phyloP scores from a whole-genome alignment of 2,797 vertebrate species.

The Otolemur crassicaudatus region DNA sequence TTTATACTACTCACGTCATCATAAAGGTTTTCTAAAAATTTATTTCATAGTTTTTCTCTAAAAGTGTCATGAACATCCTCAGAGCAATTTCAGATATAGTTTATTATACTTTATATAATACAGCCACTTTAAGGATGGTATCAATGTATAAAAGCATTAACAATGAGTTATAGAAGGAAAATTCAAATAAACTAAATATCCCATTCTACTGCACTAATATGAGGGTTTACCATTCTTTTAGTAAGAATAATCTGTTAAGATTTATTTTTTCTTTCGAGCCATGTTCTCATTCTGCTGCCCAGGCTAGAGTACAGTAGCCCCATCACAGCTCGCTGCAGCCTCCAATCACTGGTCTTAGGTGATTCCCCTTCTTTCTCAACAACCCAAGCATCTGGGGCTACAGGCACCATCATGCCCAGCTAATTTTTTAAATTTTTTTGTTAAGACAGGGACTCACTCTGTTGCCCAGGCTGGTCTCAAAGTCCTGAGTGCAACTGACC shows the following conservation, averaged over 20 bases:
- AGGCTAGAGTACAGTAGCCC: background rate
- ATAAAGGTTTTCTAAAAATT: background rate
- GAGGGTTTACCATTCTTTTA: background rate
- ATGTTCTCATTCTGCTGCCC: background rate
- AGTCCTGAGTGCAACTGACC: background rate
- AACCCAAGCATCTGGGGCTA: background rate
- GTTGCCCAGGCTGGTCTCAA: background rate
- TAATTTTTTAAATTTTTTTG: background rate
- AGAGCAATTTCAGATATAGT: background rate
- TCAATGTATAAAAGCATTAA: background rate
- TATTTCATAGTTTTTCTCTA: background rate
- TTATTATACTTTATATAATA: background rate
- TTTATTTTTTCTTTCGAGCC: background rate
- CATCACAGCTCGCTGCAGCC: background rate
- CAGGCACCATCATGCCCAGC: background rate
- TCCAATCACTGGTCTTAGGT: background rate
- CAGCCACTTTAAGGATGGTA: background rate
- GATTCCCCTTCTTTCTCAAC: background rate
- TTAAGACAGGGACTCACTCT: background rate
- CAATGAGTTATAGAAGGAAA: background rate
- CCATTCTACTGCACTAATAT: fast-evolving
- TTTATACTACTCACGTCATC: background rate
- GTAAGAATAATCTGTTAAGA: background rate
- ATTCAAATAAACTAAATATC: background rate
- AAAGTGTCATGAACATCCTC: background rate